Evolutionary conservation across 2,888 invertebrate genomes (phyloP).

Genomic region (Parnassius smintheus): DNA sequence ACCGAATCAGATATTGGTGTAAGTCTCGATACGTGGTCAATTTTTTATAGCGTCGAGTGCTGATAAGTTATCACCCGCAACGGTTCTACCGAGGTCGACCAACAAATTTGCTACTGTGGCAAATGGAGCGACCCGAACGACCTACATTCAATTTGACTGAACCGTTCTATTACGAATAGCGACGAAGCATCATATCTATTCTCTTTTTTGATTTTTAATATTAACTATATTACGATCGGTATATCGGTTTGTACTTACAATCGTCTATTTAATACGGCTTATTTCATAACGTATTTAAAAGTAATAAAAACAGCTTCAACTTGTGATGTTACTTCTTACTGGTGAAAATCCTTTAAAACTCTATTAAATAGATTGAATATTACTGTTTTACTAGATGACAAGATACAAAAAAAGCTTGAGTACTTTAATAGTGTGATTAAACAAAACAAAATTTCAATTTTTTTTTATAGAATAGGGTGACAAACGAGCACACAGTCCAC

Average conservation of each 20-base stretch:
- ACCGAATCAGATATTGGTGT: slow-evolving; percentile 19
- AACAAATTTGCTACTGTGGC: slow-evolving; percentile 73
- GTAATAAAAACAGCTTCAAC: no score
- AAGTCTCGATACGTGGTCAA: slow-evolving; percentile 36
- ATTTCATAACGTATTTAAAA: no score
- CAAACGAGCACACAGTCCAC: no score
- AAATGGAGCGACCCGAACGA: slow-evolving; percentile 76
- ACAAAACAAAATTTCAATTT: no score
- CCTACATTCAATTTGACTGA: slow-evolving; percentile 69
- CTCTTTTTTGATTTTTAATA: slow-evolving; percentile 54
- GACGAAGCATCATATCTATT: slow-evolving; percentile 64
- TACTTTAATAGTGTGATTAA: no score
- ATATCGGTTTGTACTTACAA: no score
- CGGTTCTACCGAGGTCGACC: slow-evolving; percentile 70
- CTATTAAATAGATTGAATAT: slow-evolving; percentile 15
- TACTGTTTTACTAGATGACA: not conserved
- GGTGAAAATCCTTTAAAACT: slow-evolving; percentile 12
- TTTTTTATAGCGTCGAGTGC: slow-evolving; percentile 39
- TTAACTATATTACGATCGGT: slow-evolving; percentile 32
- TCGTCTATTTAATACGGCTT: no score
- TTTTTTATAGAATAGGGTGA: no score
- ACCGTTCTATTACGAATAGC: slow-evolving; percentile 72
- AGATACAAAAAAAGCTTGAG: no score
- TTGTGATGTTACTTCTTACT: not conserved
- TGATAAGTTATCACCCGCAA: slow-evolving; percentile 72